Evolutionary conservation across 2,113 vertebrate genomes (phyloP).

Genomic region (Corythoichthys intestinalis): DNA sequence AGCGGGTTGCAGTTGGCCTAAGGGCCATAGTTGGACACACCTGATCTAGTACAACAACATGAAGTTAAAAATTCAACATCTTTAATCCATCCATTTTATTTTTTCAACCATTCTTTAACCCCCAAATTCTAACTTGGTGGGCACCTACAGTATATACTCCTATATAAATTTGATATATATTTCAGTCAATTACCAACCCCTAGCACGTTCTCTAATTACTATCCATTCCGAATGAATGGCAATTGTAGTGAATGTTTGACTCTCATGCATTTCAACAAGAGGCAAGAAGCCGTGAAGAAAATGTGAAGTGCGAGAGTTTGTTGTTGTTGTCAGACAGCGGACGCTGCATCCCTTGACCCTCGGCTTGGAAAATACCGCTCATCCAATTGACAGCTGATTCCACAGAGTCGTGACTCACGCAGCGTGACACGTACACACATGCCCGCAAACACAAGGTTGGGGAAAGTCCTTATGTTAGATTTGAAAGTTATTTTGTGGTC

Average conservation of each 20-base stretch:
- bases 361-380: constrained; percentile 20
- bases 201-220: not conserved
- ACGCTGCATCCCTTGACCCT: constrained; percentile 4
- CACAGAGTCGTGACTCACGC: constrained; percentile 27
- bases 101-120: too few species aligned
- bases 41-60: too few species aligned
- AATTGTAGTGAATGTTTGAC: not conserved
- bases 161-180: too few species aligned
- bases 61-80: too few species aligned
- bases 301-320: not conserved
- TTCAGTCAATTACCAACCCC: too few species aligned
- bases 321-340: constrained; percentile 1
- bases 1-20: too few species aligned
- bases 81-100: too few species aligned
- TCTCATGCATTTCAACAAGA: not conserved
- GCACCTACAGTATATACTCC: too few species aligned
- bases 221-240: not conserved
- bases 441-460: not conserved
- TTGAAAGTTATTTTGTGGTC: constrained; percentile 8
- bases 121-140: too few species aligned
- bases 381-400: constrained; percentile 26
- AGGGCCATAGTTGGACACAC: too few species aligned
- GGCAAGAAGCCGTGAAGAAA: not conserved
- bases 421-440: constrained; percentile 4
- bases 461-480: constrained; percentile 12